A percentile compares a stretch with the other conserved stretches of the same genome.
Conservation (phyloP, 2,113 vertebrate species). For the Grammomys surdaster region DNA sequence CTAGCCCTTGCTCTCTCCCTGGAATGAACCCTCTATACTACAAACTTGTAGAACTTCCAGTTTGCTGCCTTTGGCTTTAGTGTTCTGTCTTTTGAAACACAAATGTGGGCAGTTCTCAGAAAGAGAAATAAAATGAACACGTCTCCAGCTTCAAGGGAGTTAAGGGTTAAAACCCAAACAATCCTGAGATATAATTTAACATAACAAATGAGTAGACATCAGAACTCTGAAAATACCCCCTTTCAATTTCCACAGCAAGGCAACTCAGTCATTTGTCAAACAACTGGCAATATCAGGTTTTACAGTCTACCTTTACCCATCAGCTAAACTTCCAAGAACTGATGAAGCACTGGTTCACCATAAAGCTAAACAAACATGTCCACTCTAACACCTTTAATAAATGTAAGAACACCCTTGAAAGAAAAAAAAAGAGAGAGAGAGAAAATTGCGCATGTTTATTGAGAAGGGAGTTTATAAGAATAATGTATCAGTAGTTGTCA, state of each 20-base stretch:
- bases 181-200: not conserved
- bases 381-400: not conserved
- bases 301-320: constrained; percentile 4
- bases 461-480: not conserved
- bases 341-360: not conserved
- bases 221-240: not conserved
- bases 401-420: not conserved
- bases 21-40: not conserved
- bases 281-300: constrained; percentile 31
- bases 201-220: not conserved
- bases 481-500: not conserved
- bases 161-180: not conserved
- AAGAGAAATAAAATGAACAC: not conserved
- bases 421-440: not conserved
- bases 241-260: not conserved
- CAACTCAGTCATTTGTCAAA: not conserved
- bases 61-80: not conserved
- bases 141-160: constrained; percentile 14
- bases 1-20: not conserved
- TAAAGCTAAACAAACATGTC: constrained; percentile 7
- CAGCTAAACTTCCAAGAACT: constrained; percentile 14
- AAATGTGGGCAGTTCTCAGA: not conserved
- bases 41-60: not conserved
- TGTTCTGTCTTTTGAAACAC: not conserved
- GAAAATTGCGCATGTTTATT: not conserved